Evolutionary conservation across 2,113 vertebrate species (phyloP).

Genomic region (Nymphicus hollandicus): DNA sequence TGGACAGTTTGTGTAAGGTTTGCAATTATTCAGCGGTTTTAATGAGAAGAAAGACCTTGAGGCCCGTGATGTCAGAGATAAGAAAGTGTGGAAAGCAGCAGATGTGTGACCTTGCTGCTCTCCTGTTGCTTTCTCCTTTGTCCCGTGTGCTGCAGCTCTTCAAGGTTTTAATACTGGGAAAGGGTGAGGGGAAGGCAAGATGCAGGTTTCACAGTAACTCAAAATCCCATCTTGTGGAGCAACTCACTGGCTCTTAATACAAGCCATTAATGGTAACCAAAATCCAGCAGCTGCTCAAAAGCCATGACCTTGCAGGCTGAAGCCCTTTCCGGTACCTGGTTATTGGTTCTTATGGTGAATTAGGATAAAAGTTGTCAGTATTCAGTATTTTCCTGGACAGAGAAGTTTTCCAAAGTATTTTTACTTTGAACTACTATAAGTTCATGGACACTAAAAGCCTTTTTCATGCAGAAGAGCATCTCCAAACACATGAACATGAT

Average conservation of each 20-base stretch:
- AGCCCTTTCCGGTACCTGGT: neutral
- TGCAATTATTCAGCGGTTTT: constrained; percentile 84
- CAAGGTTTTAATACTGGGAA: constrained; percentile 66
- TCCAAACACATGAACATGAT: neutral
- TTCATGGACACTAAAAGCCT: neutral
- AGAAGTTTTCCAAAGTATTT: neutral
- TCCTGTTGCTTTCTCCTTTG: constrained; percentile 65
- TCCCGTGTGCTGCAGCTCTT: constrained; percentile 36
- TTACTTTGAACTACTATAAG: too few relatives aligned
- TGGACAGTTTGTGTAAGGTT: constrained; percentile 79
- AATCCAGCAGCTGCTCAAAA: neutral
- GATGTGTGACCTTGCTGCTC: constrained; percentile 71
- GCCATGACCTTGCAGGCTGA: neutral
- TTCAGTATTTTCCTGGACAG: neutral
- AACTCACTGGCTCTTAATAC: neutral
- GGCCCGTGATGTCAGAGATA: constrained; percentile 80
- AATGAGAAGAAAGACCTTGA: constrained; percentile 81
- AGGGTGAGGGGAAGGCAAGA: constrained; percentile 2
- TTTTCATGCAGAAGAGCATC: neutral
- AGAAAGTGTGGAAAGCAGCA: constrained; percentile 72
- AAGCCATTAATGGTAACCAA: neutral
- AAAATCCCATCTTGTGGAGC: neutral
- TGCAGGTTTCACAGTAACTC: neutral
- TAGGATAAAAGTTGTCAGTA: neutral
- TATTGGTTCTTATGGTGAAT: neutral